Base-by-base conservation (phyloP, 2,113 vertebrate genomes). In the Prolemur simus region DNA sequence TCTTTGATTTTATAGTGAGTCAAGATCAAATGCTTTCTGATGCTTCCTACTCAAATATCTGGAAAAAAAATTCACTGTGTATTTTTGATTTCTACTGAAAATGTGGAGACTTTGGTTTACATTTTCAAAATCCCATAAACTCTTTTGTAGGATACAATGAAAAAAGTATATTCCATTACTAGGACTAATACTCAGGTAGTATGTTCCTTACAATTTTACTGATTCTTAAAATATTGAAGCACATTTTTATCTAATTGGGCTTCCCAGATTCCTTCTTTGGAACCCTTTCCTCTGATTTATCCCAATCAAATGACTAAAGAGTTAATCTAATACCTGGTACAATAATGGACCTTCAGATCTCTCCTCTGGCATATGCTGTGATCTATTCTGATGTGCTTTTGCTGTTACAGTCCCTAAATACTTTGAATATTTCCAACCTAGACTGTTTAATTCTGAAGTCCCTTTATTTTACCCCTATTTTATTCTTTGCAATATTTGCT, bases 21-120 rank as follows among this genome's bases (percentile, higher is more conserved):
- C 81, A 97, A 86, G 87, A 89, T 94, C 89, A 96, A 91, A 86
- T 78, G 54, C 32, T 94, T 93, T 81, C n/a, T 23, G 80, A 8
- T 77, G 58, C 12, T 82, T 92, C 60, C 49, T 63, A 39, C 25
- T 91, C 7, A 96, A 82, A 91, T 87, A 81, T 27, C 74, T 77
- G 45, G 32, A 60, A 34, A 64, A 14, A 64, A 29, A 15, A 47
- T 78, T 87, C 71, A 34, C 12, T 89, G 7, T 84, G 94, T 77
- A 29, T 85, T 91, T 71, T 87, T 83, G 4, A 78, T 84, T 78
- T 97, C 8, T 34, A 10, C 20, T 69, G 37, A 64, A 58, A 90
- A 78, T 87, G 32, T 90, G n/a, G 54, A 78, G 69, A 39, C 14
- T 77, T 71, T 29, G 7, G 56, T 94, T 73, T 27, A 60, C 8